Conservation (phyloP, 2,113 vertebrate species). For the Pterocles gutturalis region DNA sequence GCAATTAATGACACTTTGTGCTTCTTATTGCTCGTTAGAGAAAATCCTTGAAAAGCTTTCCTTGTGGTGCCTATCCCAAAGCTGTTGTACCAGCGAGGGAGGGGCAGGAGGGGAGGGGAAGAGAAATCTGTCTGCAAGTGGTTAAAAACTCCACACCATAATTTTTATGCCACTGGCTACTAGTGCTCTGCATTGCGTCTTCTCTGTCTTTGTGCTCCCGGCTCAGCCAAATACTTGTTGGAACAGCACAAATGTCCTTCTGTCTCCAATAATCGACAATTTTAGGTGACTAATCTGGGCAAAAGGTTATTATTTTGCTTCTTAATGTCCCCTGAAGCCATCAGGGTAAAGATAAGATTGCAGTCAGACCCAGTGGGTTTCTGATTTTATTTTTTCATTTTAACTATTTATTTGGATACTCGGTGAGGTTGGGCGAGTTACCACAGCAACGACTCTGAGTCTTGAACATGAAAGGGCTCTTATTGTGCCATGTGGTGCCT, state of each 20-base stretch:
- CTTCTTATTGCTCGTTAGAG: neutral
- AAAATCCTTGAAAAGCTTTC: neutral
- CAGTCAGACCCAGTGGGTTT: conserved; percentile 10
- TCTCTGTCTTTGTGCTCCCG: conserved; percentile 19
- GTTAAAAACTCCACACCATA: neutral
- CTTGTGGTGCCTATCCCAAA: neutral
- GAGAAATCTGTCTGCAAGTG: conserved; percentile 1
- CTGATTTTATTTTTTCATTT: neutral
- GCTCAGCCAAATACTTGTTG: conserved; percentile 23
- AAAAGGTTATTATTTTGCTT: conserved; percentile 58
- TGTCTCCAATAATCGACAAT: conserved; percentile 19
- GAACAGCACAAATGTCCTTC: conserved; percentile 23
- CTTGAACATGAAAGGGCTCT: conserved; percentile 65
- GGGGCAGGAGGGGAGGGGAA: neutral
- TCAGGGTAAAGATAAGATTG: neutral
- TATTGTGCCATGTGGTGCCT: conserved; percentile 60
- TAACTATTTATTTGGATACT: conserved; percentile 66
- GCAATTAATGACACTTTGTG: conserved; percentile 48
- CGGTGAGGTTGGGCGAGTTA: conserved; percentile 51
- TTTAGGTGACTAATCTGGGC: conserved; percentile 38
- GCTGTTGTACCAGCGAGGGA: neutral
- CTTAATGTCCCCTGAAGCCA: conserved; percentile 40
- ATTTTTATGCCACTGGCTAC: conserved; percentile 23
- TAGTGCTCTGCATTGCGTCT: conserved; percentile 44
- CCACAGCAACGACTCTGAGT: conserved; percentile 75